phyloP scores from a whole-genome alignment of 2,113 vertebrate genomes.

The Hemicordylus capensis region DNA sequence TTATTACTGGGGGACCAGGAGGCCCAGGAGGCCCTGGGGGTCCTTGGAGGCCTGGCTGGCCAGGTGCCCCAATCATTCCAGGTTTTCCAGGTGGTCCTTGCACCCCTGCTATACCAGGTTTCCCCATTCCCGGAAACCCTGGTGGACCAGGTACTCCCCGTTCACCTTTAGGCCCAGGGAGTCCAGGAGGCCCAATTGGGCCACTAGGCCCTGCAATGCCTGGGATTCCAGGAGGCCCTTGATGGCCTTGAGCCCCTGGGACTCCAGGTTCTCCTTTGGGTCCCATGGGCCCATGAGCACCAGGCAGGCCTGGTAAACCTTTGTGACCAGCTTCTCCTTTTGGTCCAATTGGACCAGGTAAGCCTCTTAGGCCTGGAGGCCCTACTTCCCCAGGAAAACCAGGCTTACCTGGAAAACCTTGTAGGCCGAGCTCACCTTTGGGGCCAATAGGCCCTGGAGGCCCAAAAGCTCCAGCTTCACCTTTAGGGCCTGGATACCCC shows the following conservation, averaged over 20 bases:
- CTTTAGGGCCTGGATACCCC: constrained; percentile 90
- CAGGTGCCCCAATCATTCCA: constrained; percentile 83
- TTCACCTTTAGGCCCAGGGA: constrained; percentile 88
- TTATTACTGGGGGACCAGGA: constrained; percentile 76
- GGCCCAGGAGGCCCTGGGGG: constrained; percentile 85
- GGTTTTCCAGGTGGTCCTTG: constrained; percentile 87
- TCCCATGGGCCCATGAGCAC: constrained; percentile 82
- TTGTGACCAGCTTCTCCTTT: constrained; percentile 88
- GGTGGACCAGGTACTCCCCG: constrained; percentile 83
- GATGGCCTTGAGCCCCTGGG: constrained; percentile 85
- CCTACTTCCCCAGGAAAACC: constrained; percentile 87
- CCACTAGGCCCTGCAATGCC: constrained; percentile 88
- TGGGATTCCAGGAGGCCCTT: constrained; percentile 92
- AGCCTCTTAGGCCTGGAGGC: constrained; percentile 85
- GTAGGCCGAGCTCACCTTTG: constrained; percentile 86
- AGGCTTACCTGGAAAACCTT: constrained; percentile 86
- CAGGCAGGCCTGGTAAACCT: constrained; percentile 85
- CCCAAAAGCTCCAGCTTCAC: constrained; percentile 83
- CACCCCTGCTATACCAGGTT: constrained; percentile 82
- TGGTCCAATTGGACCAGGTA: constrained; percentile 87
- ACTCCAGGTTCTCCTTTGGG: constrained; percentile 84
- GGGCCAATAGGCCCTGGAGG: constrained; percentile 82
- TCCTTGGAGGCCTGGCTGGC: constrained; percentile 88
- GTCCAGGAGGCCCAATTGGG: constrained; percentile 86
- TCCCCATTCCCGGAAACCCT: constrained; percentile 84